These are phyloP conservation scores for Lamellibrachia luymesi DNA, from an alignment of 1,140 invertebrate genomes.

Conservation along the genomic window DNA sequence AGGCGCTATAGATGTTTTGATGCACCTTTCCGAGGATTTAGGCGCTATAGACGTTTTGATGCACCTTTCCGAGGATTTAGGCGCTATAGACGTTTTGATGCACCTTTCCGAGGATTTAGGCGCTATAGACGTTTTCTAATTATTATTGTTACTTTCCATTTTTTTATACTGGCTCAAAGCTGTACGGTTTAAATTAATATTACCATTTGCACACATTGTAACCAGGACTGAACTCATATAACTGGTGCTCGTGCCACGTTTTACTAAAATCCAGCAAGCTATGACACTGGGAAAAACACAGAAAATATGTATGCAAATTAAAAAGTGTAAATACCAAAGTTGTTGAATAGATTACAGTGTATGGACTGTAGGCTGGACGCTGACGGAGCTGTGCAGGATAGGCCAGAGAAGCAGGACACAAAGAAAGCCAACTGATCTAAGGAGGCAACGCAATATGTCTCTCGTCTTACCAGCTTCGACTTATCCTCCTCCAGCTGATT, in stretches of 20 bases:
- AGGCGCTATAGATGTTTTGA: no score
- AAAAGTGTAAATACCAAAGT: background rate
- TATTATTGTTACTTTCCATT: background rate
- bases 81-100: no score
- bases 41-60: no score
- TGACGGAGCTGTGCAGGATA: background rate
- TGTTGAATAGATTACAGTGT: background rate
- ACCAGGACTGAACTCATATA: background rate
- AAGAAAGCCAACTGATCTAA: background rate
- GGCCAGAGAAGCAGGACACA: background rate
- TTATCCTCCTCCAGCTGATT: slow-evolving; percentile 45
- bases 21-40: no score
- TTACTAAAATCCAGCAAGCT: background rate
- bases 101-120: no score
- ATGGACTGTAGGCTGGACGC: background rate
- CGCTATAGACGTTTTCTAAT: background rate
- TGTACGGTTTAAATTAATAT: background rate
- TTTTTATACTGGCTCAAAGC: background rate
- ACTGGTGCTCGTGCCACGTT: background rate
- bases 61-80: no score
- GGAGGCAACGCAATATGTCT: background rate
- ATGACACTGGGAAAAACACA: background rate
- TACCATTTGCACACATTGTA: background rate
- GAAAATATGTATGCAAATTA: background rate
- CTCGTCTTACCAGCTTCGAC: slow-evolving; percentile 41